These are phyloP conservation scores for Vanessa cardui DNA, from an alignment of 2,888 invertebrate genomes.

Conservation along the genomic window DNA sequence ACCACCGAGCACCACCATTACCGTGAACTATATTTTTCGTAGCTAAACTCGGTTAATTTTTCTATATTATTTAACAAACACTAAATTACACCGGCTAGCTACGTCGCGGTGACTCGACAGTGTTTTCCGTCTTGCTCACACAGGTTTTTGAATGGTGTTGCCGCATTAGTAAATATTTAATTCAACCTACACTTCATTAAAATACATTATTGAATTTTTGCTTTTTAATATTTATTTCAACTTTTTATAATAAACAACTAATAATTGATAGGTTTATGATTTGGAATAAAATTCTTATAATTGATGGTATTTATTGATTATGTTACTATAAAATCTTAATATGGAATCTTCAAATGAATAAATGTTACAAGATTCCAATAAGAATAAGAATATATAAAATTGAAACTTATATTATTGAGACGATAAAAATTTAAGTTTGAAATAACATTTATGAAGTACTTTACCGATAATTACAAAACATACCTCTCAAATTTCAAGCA, in stretches of 20 bases:
- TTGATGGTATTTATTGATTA: too few species aligned
- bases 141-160: constrained; percentile 43
- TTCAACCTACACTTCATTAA: neutral
- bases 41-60: constrained; percentile 46
- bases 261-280: too few species aligned
- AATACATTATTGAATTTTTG: neutral
- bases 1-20: constrained; percentile 32
- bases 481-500: too few species aligned
- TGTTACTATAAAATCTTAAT: neutral
- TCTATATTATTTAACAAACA: constrained; percentile 63
- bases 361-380: too few species aligned
- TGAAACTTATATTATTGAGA: too few species aligned
- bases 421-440: too few species aligned
- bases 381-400: too few species aligned
- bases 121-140: constrained; percentile 72
- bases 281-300: too few species aligned
- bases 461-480: too few species aligned
- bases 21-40: constrained; percentile 11
- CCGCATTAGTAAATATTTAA: constrained; percentile 10
- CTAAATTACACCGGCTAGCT: constrained; percentile 60
- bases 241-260: too few species aligned
- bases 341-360: neutral
- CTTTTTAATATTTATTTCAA: neutral
- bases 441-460: too few species aligned
- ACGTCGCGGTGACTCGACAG: constrained; percentile 59